These are phyloP conservation scores for Denticeps clupeoides DNA, from an alignment of 2,797 vertebrate genomes.

Conservation along the genomic window DNA sequence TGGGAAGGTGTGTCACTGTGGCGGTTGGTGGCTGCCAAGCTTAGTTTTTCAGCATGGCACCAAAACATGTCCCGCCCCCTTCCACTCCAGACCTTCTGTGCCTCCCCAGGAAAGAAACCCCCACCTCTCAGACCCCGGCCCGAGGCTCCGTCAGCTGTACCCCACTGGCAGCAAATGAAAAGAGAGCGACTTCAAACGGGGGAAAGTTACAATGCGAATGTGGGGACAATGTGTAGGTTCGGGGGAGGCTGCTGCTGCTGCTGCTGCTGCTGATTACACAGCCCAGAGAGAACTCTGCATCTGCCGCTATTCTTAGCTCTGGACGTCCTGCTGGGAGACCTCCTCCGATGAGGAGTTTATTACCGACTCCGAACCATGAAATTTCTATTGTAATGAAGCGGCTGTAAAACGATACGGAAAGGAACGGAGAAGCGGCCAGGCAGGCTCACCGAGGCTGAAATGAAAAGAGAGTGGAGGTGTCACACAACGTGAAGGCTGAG, in stretches of 20 bases:
- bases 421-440: too few species aligned
- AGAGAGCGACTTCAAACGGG: constrained; percentile 1
- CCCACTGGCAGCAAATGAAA: not conserved
- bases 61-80: too few species aligned
- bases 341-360: not conserved
- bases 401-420: not conserved
- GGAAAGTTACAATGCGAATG: constrained; percentile 4
- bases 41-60: not conserved
- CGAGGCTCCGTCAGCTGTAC: not conserved
- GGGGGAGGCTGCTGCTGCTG: not conserved
- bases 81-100: not conserved
- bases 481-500: too few species aligned
- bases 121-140: not conserved
- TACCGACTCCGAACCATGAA: not conserved
- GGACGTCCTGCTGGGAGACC: not conserved
- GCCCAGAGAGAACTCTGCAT: constrained; percentile 37
- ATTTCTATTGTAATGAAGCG: not conserved
- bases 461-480: constrained; percentile 3
- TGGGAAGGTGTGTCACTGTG: not conserved
- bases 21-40: not conserved
- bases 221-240: constrained; percentile 5
- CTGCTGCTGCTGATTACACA: constrained; percentile 32
- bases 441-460: too few species aligned
- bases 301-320: constrained; percentile 42
- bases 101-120: not conserved